Conservation (phyloP, 92 coral and sea anemone species). For the Zoanthus sociatus region DNA sequence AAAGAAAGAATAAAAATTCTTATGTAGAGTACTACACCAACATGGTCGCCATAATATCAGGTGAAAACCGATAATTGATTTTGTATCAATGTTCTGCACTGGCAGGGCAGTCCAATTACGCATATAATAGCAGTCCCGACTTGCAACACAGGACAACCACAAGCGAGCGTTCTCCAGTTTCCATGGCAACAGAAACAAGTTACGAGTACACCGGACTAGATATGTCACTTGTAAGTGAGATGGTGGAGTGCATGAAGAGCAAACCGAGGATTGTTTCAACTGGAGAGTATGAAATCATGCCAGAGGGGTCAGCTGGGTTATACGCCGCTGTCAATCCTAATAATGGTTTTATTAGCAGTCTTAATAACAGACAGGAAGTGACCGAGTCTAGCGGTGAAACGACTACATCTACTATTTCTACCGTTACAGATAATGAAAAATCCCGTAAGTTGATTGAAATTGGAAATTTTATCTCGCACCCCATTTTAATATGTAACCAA, state of each 20-base stretch:
- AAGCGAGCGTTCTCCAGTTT: slow-evolving; percentile 9
- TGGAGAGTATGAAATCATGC: slow-evolving; percentile 20
- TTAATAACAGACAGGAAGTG: not conserved
- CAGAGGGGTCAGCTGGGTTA: not conserved
- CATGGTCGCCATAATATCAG: too few species aligned
- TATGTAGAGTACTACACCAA: too few species aligned
- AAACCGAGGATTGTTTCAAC: slow-evolving; percentile 29
- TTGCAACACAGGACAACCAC: slow-evolving; percentile 6
- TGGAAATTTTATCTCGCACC: not conserved
- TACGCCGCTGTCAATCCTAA: not conserved
- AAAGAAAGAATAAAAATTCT: too few species aligned
- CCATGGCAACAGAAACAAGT: slow-evolving; percentile 29
- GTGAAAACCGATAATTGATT: too few species aligned
- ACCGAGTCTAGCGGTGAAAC: slow-evolving; percentile 32
- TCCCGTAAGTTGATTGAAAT: not conserved
- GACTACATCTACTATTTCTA: not conserved
- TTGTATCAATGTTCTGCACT: not conserved
- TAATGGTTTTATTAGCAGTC: not conserved
- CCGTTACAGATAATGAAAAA: slow-evolving; percentile 10
- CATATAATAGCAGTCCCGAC: slow-evolving; percentile 58
- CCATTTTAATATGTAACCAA: too few species aligned
- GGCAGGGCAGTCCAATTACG: slow-evolving; percentile 71
- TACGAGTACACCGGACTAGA: slow-evolving; percentile 47
- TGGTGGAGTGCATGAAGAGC: slow-evolving; percentile 58
- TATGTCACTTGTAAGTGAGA: slow-evolving; percentile 60